Base-by-base conservation (phyloP, 1,140 invertebrate genomes). In the Daktulosphaira vitifoliae region DNA sequence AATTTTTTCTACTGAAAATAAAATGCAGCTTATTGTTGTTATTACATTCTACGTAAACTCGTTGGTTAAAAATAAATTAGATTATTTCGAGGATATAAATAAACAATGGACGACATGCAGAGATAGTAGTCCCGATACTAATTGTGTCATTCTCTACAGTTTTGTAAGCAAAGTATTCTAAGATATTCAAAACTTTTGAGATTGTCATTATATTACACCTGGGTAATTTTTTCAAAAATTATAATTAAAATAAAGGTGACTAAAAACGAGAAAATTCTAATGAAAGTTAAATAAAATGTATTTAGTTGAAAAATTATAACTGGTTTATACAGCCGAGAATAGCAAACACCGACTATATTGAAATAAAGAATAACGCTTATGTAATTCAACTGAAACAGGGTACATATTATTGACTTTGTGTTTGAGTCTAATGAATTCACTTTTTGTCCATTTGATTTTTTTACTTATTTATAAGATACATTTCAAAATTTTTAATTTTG, bases 371-470 rank as follows among this genome's bases (percentile, higher is more conserved):
- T n/a, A n/a, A n/a, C 56, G 56, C 56, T 25, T 62, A 62, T 62
- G n/a, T n/a, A n/a, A 62, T 62, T 48, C 56, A 62, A 48, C 46
- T 62, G 56, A 62, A 62, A 62, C 42, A 13, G 15, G 18, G 44
- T 44, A 39, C 49, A 25, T 25, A 18, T 51, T n/a, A n/a, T n/a
- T 52, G 16, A 48, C 56, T 9, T 25, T 5, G 39, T 42, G 56
- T 62, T 62, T 33, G 56, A 29, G 26, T 39, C 15, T 25, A 25
- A 25, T 48, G 56, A 46, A 22, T 48, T 62, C 56, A 46, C 42
- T 48, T 46, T 33, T n/a, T n/a, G n/a, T n/a, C n/a, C n/a, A n/a
- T n/a, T n/a, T n/a, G n/a, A n/a, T n/a, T n/a, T n/a, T n/a, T n/a
- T n/a, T n/a, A n/a, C n/a, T n/a, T n/a, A n/a, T n/a, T n/a, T n/a